A percentile compares a stretch with the other conserved stretches of the same genome.
Conservation (phyloP, 2,888 invertebrate species). For the Drosophila subsilvestris region DNA sequence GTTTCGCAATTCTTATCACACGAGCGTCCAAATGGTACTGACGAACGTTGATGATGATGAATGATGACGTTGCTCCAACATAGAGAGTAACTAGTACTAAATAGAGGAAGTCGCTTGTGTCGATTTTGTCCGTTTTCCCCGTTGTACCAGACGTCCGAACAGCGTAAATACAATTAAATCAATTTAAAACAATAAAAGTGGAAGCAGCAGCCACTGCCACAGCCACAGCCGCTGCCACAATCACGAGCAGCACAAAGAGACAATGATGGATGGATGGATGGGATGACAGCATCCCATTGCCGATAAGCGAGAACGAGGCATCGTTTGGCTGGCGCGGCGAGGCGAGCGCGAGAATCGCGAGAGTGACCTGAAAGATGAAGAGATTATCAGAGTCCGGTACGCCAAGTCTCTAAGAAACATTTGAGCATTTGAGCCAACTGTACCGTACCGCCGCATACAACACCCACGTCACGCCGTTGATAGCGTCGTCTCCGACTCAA, state of each 20-base stretch:
- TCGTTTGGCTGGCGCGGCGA: constrained; percentile 2
- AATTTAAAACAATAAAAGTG: constrained; percentile 74
- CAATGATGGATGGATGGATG: constrained; percentile 28
- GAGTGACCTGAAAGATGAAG: constrained; percentile 48
- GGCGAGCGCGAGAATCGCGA: constrained; percentile 22
- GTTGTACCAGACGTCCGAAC: constrained; percentile 61
- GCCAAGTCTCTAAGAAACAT: constrained; percentile 33
- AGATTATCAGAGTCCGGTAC: constrained; percentile 35
- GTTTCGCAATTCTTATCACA: constrained; percentile 33
- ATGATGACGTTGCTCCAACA: constrained; percentile 40
- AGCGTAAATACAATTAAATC: constrained; percentile 74
- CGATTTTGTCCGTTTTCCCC: constrained; percentile 26
- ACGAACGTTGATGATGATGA: constrained; percentile 28
- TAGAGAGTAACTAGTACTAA: constrained; percentile 50
- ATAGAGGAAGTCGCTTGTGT: constrained; percentile 60
- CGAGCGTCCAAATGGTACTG: constrained; percentile 47
- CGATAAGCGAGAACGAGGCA: constrained; percentile 52
- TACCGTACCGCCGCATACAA: constrained; percentile 29
- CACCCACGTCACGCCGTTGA: constrained; percentile 40
- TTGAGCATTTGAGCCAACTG: constrained; percentile 35
- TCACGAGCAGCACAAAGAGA: constrained; percentile 30
- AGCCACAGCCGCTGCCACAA: constrained; percentile 9
- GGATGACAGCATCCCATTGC: constrained; percentile 42
- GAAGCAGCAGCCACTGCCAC: constrained; percentile 37
- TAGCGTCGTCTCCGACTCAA: constrained; percentile 5